Base-by-base conservation (phyloP, 2,888 invertebrate species). In the Acanthosoma haemorrhoidale region DNA sequence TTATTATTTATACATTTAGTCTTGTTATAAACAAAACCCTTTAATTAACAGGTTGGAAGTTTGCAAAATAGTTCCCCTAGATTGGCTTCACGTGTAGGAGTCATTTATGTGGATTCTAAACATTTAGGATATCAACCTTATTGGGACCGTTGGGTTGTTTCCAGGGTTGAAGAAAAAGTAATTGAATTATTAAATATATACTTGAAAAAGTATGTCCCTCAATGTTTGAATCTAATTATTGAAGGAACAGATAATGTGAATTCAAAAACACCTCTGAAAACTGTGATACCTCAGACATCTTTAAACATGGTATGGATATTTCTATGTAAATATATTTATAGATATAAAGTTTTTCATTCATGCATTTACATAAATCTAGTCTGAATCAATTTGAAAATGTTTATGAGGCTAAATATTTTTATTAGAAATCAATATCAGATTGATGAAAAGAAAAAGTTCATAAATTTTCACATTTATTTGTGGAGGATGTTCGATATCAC, bases 51-150 rank as follows among this genome's bases (percentile, higher is more conserved):
- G 51, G 51, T 25, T 29, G 94, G 91, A 2, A 91, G 94, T 80
- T 82, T 96, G 73, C 88, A 89, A 79, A 94, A 89, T 77, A 95
- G 95, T 0, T 95, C 95, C 0, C 96, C 96, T 0, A 94, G 95
- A 0, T 95, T 94, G 0, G 92, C 96, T 3, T 94, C 94, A 0
- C 84, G 95, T 68, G 94, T 94, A 8, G 95, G 94, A 34, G 94
- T 96, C 94, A 94, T 96, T 9, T 96, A 88, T 77, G 93, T 96
- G 0, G 94, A 95, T 77, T 94, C 95, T 0, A 94, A 94, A 81
- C 93, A 93, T 80, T 83, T 96, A 72, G 92, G 94, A 0, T 93
- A 88, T 77, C 84, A 86, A 70, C 94, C 95, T 0, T 94, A 86
- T 80, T 94, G 95, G 93, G 84, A 90, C 70, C 86, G 89, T 76